Evolutionary conservation across 2,113 vertebrate genomes (phyloP).

Genomic region (Thamnophis sirtalis): DNA sequence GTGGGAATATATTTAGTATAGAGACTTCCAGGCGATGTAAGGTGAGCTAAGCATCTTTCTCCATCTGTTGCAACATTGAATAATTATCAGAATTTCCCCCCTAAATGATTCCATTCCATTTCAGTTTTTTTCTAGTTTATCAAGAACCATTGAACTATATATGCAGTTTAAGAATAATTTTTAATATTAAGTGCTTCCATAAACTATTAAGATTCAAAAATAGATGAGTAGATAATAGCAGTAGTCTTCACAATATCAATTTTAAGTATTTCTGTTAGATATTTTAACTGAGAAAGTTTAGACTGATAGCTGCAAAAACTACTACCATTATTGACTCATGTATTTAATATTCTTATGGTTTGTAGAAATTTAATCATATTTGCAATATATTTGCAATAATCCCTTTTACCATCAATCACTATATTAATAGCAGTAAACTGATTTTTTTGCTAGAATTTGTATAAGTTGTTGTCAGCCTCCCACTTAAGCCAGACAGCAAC

Average conservation of each 20-base stretch:
- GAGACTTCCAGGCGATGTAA: not conserved
- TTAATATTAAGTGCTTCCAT: not conserved
- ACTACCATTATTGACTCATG: not conserved
- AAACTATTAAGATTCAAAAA: not conserved
- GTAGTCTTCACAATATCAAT: not conserved
- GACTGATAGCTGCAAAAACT: not conserved
- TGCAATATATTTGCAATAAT: not conserved
- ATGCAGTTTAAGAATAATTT: not conserved
- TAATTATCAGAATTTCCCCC: not conserved
- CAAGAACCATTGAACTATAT: not conserved
- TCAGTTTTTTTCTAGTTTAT: not conserved
- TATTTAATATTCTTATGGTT: not conserved
- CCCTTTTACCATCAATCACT: not conserved
- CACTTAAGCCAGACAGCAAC: not conserved
- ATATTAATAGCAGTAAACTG: not conserved
- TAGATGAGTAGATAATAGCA: not conserved
- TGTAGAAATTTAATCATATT: not conserved
- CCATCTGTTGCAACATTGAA: not conserved
- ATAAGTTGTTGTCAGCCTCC: not conserved
- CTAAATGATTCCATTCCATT: not conserved
- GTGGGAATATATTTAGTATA: not conserved
- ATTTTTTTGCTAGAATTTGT: not conserved
- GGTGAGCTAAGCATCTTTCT: not conserved
- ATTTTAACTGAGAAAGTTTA: not conserved
- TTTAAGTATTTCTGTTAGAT: not conserved